phyloP scores from a whole-genome alignment of 1,140 invertebrate genomes.

The Saccostrea cuccullata region DNA sequence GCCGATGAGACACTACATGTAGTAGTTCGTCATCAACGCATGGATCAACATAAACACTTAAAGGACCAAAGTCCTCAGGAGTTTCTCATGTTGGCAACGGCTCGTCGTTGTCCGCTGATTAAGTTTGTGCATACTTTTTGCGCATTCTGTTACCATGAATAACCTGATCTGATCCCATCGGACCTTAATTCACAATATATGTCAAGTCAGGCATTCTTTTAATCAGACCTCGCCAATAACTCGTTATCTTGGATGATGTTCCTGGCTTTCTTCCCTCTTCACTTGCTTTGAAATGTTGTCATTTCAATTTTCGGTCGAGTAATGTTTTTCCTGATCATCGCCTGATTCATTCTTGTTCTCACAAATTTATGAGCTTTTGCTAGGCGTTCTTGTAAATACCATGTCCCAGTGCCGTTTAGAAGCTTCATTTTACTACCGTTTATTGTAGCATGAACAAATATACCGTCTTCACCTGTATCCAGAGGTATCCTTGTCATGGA shows the following conservation, averaged over 20 bases:
- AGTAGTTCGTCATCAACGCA: too few species aligned
- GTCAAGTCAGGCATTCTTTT: constrained; percentile 34
- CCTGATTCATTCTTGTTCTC: constrained; percentile 32
- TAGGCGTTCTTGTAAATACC: constrained; percentile 35
- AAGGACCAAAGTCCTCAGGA: not conserved
- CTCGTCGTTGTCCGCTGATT: not conserved
- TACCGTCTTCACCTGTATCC: too few species aligned
- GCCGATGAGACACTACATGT: too few species aligned
- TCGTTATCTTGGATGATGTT: constrained; percentile 35
- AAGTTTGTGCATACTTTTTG: not conserved
- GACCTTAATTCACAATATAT: constrained; percentile 41
- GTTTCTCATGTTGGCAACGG: too few species aligned
- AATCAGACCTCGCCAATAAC: constrained; percentile 36
- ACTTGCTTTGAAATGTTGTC: too few species aligned
- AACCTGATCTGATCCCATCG: not conserved
- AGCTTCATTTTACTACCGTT: too few species aligned
- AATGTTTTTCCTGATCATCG: too few species aligned
- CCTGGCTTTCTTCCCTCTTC: constrained; percentile 13
- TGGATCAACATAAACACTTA: too few species aligned
- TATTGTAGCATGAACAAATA: too few species aligned
- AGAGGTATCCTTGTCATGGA: too few species aligned
- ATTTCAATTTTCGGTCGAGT: too few species aligned
- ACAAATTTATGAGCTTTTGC: constrained; percentile 29
- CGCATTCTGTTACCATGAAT: constrained; percentile 36
- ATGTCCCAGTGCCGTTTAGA: not conserved